phyloP scores from a whole-genome alignment of 2,113 vertebrate species.

The Stegastes partitus region DNA sequence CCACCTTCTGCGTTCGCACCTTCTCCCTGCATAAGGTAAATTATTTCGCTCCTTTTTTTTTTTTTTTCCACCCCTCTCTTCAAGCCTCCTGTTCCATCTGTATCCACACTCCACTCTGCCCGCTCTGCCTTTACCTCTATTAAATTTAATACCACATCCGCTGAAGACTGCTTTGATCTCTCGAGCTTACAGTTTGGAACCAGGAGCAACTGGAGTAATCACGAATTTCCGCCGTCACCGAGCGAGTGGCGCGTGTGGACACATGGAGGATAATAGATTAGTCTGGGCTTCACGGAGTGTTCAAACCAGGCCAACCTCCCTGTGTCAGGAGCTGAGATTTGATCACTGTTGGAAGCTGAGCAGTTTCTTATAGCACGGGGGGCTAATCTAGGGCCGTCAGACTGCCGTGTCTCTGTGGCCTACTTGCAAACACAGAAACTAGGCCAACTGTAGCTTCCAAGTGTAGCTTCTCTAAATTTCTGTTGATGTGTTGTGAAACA shows the following conservation, averaged over 20 bases:
- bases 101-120: slow-evolving; percentile 5
- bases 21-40: slow-evolving; percentile 96
- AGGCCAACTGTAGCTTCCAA: slow-evolving; percentile 72
- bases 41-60: background rate
- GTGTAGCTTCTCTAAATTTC: slow-evolving; percentile 34
- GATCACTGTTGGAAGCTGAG: slow-evolving; percentile 71
- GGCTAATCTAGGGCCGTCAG: slow-evolving; percentile 70
- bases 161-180: slow-evolving; percentile 33
- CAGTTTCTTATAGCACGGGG: slow-evolving; percentile 51
- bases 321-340: slow-evolving; percentile 62
- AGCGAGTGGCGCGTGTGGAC: slow-evolving; percentile 16
- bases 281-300: slow-evolving; percentile 37
- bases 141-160: slow-evolving; percentile 14
- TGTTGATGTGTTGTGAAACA: slow-evolving; percentile 49
- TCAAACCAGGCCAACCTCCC: slow-evolving; percentile 64
- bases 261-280: slow-evolving; percentile 53
- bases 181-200: slow-evolving; percentile 10
- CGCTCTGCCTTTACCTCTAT: slow-evolving; percentile 12
- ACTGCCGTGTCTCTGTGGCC: slow-evolving; percentile 67
- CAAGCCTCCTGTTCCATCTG: background rate
- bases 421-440: slow-evolving; percentile 77
- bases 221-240: slow-evolving; percentile 22
- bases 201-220: slow-evolving; percentile 31
- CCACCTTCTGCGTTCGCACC: slow-evolving; percentile 93
- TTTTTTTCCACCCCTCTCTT: background rate